Percentiles rank a stretch among this genome's conserved stretches.
Conservation (phyloP, 2,888 invertebrate genomes). For the Halictus ligatus region DNA sequence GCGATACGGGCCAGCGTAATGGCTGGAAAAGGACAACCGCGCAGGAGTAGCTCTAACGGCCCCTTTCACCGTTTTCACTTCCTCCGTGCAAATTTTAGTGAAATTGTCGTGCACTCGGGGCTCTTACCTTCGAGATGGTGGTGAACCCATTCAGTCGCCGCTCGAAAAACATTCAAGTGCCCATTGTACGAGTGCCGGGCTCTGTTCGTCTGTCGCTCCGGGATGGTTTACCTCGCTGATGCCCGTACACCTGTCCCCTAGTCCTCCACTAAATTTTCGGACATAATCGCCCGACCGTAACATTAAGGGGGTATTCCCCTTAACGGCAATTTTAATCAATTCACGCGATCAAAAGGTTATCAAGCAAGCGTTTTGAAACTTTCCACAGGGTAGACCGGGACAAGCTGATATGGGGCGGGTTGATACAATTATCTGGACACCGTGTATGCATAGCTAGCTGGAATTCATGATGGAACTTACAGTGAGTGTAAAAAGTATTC, state of each 20-base stretch:
- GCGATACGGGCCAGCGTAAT: background rate
- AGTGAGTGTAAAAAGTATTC: too few relatives aligned
- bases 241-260: background rate
- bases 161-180: slow-evolving; percentile 66
- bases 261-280: slow-evolving; percentile 18
- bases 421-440: too few relatives aligned
- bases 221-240: slow-evolving; percentile 39
- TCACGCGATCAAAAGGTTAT: background rate
- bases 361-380: background rate
- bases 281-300: slow-evolving; percentile 24
- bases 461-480: too few relatives aligned
- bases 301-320: slow-evolving; percentile 27
- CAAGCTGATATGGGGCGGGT: too few relatives aligned
- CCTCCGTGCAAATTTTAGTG: slow-evolving; percentile 63
- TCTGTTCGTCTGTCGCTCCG: slow-evolving; percentile 44
- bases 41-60: slow-evolving; percentile 45
- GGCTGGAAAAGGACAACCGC: slow-evolving; percentile 12
- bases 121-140: slow-evolving; percentile 56
- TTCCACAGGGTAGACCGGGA: too few relatives aligned
- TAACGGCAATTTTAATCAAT: background rate
- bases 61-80: slow-evolving; percentile 59
- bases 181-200: slow-evolving; percentile 44
- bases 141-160: slow-evolving; percentile 57
- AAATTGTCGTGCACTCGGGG: slow-evolving; percentile 63
- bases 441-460: too few relatives aligned